phyloP scores from a whole-genome alignment of 1,140 invertebrate species.

The Venustaconcha ellipsiformis region DNA sequence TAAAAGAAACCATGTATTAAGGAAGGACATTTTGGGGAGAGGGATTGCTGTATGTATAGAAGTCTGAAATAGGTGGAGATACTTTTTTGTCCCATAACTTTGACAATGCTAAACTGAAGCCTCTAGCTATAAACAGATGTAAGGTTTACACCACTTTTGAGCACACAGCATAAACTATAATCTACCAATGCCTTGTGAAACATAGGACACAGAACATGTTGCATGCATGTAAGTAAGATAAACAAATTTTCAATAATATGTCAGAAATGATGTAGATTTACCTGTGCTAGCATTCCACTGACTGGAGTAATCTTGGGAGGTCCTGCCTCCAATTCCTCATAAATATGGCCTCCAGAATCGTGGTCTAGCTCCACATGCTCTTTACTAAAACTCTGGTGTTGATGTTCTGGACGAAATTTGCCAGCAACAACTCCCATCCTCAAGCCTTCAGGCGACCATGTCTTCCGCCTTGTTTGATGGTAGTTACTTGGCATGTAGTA shows the following conservation, averaged over 20 bases:
- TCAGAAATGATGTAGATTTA: conserved; percentile 13
- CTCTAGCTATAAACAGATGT: no score
- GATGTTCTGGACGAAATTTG: conserved; percentile 9
- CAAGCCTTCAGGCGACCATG: conserved; percentile 31
- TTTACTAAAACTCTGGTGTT: conserved; percentile 27
- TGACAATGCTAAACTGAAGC: no score
- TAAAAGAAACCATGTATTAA: no score
- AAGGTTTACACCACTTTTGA: no score
- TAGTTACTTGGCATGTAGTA: conserved; percentile 13
- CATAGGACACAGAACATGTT: no score
- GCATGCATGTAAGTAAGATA: not conserved
- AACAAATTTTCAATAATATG: not conserved
- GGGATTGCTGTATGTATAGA: no score
- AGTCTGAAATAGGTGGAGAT: no score
- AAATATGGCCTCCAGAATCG: conserved; percentile 13
- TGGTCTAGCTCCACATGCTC: conserved; percentile 19
- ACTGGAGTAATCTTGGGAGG: conserved; percentile 36
- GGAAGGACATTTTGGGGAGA: no score
- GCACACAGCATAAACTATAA: no score
- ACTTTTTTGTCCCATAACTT: no score
- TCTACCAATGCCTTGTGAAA: no score
- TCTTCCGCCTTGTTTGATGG: conserved; percentile 18
- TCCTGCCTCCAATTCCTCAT: conserved; percentile 30
- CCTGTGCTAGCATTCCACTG: conserved; percentile 36
- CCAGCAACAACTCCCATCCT: conserved; percentile 8